Evolutionary conservation across 37 sponge, comb jelly and placozoan genomes (phyloP), one percentile per base, ranked within the genome.

Genomic region (Agelas oroides): DNA sequence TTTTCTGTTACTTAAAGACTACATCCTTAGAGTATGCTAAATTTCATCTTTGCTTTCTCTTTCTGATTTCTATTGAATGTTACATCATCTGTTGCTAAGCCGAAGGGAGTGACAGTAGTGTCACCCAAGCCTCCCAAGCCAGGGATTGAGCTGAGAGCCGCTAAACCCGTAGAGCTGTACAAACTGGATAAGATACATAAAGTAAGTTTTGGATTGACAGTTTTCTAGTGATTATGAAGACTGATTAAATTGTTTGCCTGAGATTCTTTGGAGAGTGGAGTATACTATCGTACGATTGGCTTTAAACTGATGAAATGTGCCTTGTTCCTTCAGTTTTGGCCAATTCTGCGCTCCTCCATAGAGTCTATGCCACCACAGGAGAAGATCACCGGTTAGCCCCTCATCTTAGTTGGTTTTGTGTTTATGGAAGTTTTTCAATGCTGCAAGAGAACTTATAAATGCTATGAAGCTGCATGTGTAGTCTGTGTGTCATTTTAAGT

Each of bases 121-220:
- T 62, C 71, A 39, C 80, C 80, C n/a, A n/a, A n/a, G n/a, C n/a
- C 3, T 46, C 46, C 46, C 1, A 24, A 65, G 17, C 81, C 88
- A 23, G 75, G 74, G 25, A 0, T 41, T 28, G n/a, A n/a, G 2
- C 28, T 40, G 55, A 1, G 70, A n/a, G 13, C 59, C 34, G 68
- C 25, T 20, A 80, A 76, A 67, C 89, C 82, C 1, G 20, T 81
- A n/a, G 89, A 88, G 56, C 77, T 88, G 59, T 77, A 82, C 59
- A 81, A 88, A 70, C 70, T 88, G 71, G 89, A 88, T 20, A 82
- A 75, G 38, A 34, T 88, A 13, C 89, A 75, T 35, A 63, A 62
- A 57, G 89, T 88, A 67, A 74, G 81, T 3, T 8, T 8, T 3
- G 3, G 46, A 3, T 46, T 46, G 6, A 46, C n/a, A n/a, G n/a